Evolutionary conservation across 2,888 invertebrate species (phyloP), one percentile per base, ranked within the genome.

Genomic region (Helicoverpa assulta): DNA sequence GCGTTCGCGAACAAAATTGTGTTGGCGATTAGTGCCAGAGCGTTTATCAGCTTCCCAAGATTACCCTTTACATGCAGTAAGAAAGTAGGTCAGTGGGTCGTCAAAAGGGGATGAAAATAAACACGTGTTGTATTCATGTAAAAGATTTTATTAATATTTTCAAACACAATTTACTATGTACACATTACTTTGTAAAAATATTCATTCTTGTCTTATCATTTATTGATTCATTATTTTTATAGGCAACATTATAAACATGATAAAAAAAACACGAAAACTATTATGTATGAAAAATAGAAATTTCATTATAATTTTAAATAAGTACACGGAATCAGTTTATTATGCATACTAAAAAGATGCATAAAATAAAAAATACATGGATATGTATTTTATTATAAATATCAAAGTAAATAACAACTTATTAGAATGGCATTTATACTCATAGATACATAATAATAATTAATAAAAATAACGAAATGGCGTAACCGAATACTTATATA

Each of bases 181-280:
- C 95, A 95, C 92, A 94, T 95, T 95, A 95, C 91, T 93, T 94
- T 95, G 95, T 95, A 95, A 95, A 95, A 95, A 95, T 95, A 95
- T 95, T 94, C 91, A 94, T 93, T 94, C 92, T 95, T 91, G 92
- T 94, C 94, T 95, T 94, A 94, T 91, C 92, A 93, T 89, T 92
- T 94, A 94, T 91, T 94, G 94, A 94, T 94, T 94, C 89, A 92
- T 93, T 92, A 93, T 92, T 93, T 85, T 86, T 90, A 92, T 91
- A 94, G 93, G 94, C 93, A 94, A 93, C 93, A 92, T 94, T 91
- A 90, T 84, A 93, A 92, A 93, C 93, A 90, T 89, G 88, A 85
- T 90, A 92, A 93, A 89, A 91, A 92, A 93, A 91, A 89, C 86
- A 88, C 88, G 90, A 91, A 91, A 91, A 92, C 90, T 92, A 93